Evolutionary conservation across 35 echinoderm and acorn worm species (phyloP), one percentile per base, ranked within the genome.

Genomic region (Nesometra sesokonis): DNA sequence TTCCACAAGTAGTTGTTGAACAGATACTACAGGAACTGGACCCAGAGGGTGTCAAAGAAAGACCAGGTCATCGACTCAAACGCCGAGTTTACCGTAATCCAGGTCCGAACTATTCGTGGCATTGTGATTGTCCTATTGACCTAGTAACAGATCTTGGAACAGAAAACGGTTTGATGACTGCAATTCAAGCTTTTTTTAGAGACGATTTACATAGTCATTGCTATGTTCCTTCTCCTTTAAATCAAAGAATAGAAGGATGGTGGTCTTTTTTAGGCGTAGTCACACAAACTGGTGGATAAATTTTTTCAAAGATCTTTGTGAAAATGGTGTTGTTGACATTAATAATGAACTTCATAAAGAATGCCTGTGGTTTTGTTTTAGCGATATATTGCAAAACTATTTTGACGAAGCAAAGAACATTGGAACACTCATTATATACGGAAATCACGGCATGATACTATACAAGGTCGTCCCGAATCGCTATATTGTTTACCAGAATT

Each of bases 81-180:
- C 17, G 31, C 13, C 15, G 78, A n/a, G 13, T 80, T 11, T 85
- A 85, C 29, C 8, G 15, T 4, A 15, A 33, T 57, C 46, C 33
- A 8, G 85, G 85, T 5, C 85, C 85, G 35, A 78, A 86, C 30
- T 86, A 34, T 35, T 36, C 52, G 35, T 78, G 47, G 31, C 85
- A 86, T 32, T 30, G 76, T 32, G 85, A 86, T 35, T 31, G 31
- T 5, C 80, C 80, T 32, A 19, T 23, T 11, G 77, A 29, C 29
- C 9, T 79, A 11, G 32, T 23, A 32, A 5, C 32, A 29, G n/a
- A 79, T 30, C 77, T 32, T 29, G 77, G 77, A 11, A 79, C n/a
- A 29, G 77, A 79, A 30, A 79, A 79, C 32, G 11, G n/a, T 29
- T 29, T 13, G 23, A 79, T 79, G 11, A 32, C 77, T 13, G 77